Percentiles rank a stretch among this genome's conserved stretches.
phyloP scores from a whole-genome alignment of 2,797 vertebrate genomes.

The Aulostomus chinensis region DNA sequence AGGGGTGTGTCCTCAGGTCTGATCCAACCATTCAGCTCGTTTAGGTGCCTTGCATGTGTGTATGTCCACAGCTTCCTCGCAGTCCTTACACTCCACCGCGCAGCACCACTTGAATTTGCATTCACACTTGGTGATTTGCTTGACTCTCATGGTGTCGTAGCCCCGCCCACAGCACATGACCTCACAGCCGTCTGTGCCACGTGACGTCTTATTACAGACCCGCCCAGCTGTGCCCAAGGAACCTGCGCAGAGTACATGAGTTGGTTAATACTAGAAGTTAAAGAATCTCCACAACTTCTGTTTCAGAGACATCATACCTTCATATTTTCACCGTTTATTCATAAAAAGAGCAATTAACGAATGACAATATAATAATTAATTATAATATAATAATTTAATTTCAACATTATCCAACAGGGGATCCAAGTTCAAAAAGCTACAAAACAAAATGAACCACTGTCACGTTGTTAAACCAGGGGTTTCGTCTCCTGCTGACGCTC shows the following conservation, averaged over 20 bases:
- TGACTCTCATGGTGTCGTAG: constrained; percentile 94
- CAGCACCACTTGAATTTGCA: constrained; percentile 99
- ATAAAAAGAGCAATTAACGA: too few relatives aligned
- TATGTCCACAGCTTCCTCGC: constrained; percentile 94
- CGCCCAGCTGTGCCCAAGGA: constrained; percentile 95
- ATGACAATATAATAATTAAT: too few relatives aligned
- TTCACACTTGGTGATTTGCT: constrained; percentile 95
- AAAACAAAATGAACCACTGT: too few relatives aligned
- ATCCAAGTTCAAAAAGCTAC: too few relatives aligned
- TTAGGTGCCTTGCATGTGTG: constrained; percentile 98
- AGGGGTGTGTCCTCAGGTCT: constrained; percentile 72
- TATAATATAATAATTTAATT: too few relatives aligned
- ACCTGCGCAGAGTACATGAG: constrained; percentile 73
- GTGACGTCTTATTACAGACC: constrained; percentile 91
- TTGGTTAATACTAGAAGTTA: background rate
- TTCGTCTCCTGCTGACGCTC: too few relatives aligned
- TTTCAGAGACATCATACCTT: too few relatives aligned
- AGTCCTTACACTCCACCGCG: constrained; percentile 96
- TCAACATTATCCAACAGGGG: too few relatives aligned
- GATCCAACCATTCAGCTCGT: constrained; percentile 84
- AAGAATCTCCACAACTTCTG: too few relatives aligned
- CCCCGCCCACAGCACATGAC: constrained; percentile 99
- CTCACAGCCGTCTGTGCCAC: constrained; percentile 94
- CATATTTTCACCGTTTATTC: too few relatives aligned
- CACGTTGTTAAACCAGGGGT: too few relatives aligned